These are phyloP conservation scores for Saguinus midas DNA, from an alignment of 2,113 vertebrate species.

Conservation along the genomic window DNA sequence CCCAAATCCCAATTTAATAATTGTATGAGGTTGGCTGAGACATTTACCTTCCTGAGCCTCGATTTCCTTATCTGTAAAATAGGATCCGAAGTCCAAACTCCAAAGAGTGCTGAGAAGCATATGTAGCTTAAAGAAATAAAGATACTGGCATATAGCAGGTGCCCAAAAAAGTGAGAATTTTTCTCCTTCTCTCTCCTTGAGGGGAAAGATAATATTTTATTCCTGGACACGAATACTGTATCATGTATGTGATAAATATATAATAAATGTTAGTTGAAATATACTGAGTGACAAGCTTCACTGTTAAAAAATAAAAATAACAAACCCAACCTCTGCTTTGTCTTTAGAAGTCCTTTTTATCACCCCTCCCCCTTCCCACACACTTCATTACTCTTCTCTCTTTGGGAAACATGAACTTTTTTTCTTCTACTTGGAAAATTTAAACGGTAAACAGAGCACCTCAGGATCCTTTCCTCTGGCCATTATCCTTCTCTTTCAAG, in stretches of 20 bases:
- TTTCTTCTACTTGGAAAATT: conserved; percentile 38
- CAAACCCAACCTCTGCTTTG: background rate
- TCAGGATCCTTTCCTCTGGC: conserved; percentile 36
- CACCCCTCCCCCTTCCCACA: background rate
- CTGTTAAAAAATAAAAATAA: conserved; percentile 42
- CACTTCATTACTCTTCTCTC: conserved; percentile 21
- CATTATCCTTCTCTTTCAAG: conserved; percentile 59
- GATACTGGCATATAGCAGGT: background rate
- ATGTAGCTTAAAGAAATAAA: background rate
- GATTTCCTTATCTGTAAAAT: background rate
- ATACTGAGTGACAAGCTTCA: background rate
- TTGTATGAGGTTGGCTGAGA: background rate
- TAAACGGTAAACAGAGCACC: conserved; percentile 58
- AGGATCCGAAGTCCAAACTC: background rate
- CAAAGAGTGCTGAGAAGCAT: background rate
- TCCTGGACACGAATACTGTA: background rate
- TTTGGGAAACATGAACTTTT: conserved; percentile 27
- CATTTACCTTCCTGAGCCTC: background rate
- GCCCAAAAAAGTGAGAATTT: background rate
- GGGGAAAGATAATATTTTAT: background rate
- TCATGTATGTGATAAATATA: background rate
- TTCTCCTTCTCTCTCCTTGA: background rate
- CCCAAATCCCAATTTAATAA: background rate
- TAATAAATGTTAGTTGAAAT: background rate
- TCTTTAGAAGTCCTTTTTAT: background rate